A percentile compares a stretch with the other conserved stretches of the same genome.
Evolutionary conservation across 2,113 vertebrate species (phyloP).

Genomic region (Laticauda laticaudata): DNA sequence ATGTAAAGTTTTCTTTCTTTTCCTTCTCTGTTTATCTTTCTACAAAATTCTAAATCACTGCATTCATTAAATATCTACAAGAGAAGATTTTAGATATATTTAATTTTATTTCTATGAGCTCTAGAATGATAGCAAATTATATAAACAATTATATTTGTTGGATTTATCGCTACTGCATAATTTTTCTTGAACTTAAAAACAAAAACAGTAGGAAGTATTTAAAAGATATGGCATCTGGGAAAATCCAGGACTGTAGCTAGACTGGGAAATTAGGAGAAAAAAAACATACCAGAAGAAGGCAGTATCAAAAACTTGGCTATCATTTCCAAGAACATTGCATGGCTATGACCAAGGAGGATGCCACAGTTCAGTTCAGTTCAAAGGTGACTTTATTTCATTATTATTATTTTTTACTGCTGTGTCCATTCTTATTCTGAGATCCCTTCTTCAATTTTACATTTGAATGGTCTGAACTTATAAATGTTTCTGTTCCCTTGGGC

Average conservation of each 20-base stretch:
- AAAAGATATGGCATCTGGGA: neutral
- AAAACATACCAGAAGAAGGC: neutral
- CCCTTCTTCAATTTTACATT: neutral
- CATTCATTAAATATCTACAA: constrained; percentile 25
- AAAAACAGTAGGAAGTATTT: neutral
- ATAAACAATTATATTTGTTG: neutral
- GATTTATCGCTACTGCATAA: constrained; percentile 10
- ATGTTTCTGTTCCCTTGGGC: neutral
- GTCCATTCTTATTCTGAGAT: neutral
- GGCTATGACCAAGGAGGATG: neutral
- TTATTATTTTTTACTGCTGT: neutral
- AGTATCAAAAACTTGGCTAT: neutral
- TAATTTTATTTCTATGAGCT: constrained; percentile 46
- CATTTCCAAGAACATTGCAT: neutral
- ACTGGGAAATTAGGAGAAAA: neutral
- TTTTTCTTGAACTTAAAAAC: neutral
- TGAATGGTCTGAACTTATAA: neutral
- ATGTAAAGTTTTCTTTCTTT: constrained; percentile 31
- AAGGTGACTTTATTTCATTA: neutral
- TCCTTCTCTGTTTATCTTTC: constrained; percentile 5
- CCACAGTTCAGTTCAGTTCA: neutral
- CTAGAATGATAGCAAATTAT: neutral
- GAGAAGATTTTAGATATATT: constrained; percentile 31
- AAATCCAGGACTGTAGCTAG: neutral
- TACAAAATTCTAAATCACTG: constrained; percentile 21